phyloP scores from a whole-genome alignment of 1,140 invertebrate species.

The Cherax quadricarinatus region DNA sequence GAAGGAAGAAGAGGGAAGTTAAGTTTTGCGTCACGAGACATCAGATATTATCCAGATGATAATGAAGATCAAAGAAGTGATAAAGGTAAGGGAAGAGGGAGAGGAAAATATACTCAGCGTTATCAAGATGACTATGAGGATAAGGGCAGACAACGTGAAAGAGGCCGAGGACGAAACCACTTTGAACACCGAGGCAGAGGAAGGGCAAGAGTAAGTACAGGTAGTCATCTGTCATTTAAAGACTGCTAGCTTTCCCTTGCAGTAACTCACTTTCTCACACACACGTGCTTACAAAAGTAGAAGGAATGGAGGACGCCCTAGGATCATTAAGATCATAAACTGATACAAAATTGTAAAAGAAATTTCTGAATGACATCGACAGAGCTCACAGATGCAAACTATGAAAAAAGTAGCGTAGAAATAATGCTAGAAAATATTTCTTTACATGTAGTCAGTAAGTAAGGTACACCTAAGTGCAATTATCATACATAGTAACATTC shows the following conservation, averaged over 20 bases:
- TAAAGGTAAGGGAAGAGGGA: slow-evolving; percentile 27
- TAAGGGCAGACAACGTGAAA: slow-evolving; percentile 1
- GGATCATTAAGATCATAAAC: too few species aligned
- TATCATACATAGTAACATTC: too few species aligned
- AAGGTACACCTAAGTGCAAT: too few species aligned
- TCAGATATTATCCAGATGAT: slow-evolving; percentile 59
- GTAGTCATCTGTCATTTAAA: neutral
- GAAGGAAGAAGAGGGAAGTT: slow-evolving; percentile 48
- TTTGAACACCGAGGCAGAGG: slow-evolving; percentile 45
- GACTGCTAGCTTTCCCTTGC: neutral
- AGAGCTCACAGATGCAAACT: too few species aligned
- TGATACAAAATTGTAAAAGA: too few species aligned
- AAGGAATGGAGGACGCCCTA: too few species aligned
- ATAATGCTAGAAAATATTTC: too few species aligned
- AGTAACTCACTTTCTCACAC: neutral
- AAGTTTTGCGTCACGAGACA: slow-evolving; percentile 50
- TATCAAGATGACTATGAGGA: slow-evolving; percentile 18
- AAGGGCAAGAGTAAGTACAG: slow-evolving; percentile 65
- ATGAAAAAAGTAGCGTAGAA: too few species aligned
- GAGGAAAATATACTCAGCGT: neutral
- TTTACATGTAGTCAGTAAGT: too few species aligned
- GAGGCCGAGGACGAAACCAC: slow-evolving; percentile 13
- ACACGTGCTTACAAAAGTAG: neutral
- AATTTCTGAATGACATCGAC: too few species aligned
- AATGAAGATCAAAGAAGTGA: neutral